These are phyloP conservation scores for Turnix velox DNA, from an alignment of 2,113 vertebrate genomes.

Conservation along the genomic window DNA sequence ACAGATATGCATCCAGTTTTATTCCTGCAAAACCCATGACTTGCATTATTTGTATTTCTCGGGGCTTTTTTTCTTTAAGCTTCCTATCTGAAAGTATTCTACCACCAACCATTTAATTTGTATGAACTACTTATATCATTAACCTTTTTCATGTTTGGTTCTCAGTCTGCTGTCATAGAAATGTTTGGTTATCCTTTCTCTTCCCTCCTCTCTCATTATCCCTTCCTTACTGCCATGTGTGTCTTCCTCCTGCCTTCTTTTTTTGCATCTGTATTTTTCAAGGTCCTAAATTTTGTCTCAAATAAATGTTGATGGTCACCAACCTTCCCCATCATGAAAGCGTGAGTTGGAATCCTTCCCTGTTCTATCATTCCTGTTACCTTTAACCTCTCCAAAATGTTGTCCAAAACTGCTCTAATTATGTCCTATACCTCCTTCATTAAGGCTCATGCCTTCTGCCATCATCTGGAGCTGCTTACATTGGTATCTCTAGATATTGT, in stretches of 20 bases:
- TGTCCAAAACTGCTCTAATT: not conserved
- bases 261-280: not conserved
- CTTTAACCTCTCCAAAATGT: not conserved
- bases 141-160: not conserved
- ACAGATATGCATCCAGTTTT: not conserved
- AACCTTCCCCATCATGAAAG: not conserved
- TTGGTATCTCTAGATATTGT: not conserved
- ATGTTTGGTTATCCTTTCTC: not conserved
- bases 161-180: not conserved
- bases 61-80: not conserved
- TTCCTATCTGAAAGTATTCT: not conserved
- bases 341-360: not conserved
- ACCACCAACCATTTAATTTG: not conserved
- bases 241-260: not conserved
- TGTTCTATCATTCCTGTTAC: not conserved
- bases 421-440: not conserved
- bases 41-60: not conserved
- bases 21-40: not conserved
- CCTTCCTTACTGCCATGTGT: not conserved
- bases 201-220: not conserved
- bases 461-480: not conserved
- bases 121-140: not conserved
- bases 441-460: not conserved
- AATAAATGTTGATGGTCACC: not conserved
- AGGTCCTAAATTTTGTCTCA: not conserved